Conservation (phyloP, 2,797 vertebrate genomes). For the Gallinago nigripennis region DNA sequence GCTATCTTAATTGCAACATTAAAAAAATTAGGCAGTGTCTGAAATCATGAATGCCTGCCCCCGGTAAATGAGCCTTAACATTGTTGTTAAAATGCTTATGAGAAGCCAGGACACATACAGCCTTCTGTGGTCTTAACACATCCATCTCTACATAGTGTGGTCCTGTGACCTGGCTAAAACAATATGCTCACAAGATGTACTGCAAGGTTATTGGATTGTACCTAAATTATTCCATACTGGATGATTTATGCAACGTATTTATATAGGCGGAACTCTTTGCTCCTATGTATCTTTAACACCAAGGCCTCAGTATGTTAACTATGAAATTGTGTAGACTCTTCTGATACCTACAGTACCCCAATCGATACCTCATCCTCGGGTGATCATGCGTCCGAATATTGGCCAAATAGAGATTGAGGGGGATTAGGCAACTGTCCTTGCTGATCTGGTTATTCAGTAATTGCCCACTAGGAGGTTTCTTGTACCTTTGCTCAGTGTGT, state of each 20-base stretch:
- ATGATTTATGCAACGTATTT: not conserved
- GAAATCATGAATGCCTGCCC: not conserved
- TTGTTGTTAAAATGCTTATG: not conserved
- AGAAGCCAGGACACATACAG: not conserved
- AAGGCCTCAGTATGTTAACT: not conserved
- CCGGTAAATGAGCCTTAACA: not conserved
- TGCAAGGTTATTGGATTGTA: not conserved
- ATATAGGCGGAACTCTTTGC: not conserved
- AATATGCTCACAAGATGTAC: not conserved
- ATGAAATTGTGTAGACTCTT: not conserved
- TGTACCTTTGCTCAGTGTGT: not conserved
- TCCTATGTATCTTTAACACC: not conserved
- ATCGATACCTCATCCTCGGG: not conserved
- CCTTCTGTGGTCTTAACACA: not conserved
- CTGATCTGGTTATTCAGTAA: not conserved
- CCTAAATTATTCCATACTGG: not conserved
- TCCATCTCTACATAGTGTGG: not conserved
- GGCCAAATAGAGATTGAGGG: not conserved
- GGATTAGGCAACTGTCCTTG: not conserved
- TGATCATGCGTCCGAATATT: rapidly evolving
- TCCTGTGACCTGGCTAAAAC: not conserved
- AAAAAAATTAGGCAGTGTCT: rapidly evolving
- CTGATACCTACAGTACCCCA: not conserved
- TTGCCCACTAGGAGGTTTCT: constrained; percentile 14
- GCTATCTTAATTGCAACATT: not conserved